These are phyloP conservation scores for Sialis lutaria DNA, from an alignment of 2,888 invertebrate genomes.

Conservation along the genomic window DNA sequence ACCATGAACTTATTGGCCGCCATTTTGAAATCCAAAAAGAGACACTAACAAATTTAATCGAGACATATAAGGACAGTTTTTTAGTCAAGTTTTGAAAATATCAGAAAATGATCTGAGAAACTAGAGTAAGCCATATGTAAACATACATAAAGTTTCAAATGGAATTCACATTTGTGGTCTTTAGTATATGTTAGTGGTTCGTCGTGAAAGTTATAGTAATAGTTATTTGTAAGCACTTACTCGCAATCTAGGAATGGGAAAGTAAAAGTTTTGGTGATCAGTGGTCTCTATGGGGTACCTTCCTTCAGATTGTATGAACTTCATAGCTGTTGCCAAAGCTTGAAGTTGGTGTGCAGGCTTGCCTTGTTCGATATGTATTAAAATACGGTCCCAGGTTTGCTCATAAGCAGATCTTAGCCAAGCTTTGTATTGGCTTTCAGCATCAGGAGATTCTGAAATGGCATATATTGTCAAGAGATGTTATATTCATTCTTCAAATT, in stretches of 20 bases:
- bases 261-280: constrained; percentile 33
- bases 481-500: constrained; percentile 3
- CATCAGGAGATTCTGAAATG: constrained; percentile 11
- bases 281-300: constrained; percentile 40
- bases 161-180: no score
- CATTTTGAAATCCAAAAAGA: no score
- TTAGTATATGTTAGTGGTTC: no score
- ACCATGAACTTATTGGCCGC: no score
- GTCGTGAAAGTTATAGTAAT: no score
- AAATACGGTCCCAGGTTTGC: constrained; percentile 37
- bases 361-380: constrained; percentile 32
- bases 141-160: no score
- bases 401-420: constrained; percentile 59
- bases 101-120: no score
- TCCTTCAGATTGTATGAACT: constrained; percentile 54
- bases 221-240: constrained; percentile 15
- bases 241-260: constrained; percentile 50
- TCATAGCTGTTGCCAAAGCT: constrained; percentile 55
- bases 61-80: no score
- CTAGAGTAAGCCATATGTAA: no score
- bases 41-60: no score
- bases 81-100: no score
- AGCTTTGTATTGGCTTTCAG: constrained; percentile 42
- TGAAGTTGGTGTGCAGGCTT: constrained; percentile 10
- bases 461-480: not conserved